Evolutionary conservation across 64 coral and sea anemone genomes (phyloP).

Genomic region (Actinia tenebrosa): DNA sequence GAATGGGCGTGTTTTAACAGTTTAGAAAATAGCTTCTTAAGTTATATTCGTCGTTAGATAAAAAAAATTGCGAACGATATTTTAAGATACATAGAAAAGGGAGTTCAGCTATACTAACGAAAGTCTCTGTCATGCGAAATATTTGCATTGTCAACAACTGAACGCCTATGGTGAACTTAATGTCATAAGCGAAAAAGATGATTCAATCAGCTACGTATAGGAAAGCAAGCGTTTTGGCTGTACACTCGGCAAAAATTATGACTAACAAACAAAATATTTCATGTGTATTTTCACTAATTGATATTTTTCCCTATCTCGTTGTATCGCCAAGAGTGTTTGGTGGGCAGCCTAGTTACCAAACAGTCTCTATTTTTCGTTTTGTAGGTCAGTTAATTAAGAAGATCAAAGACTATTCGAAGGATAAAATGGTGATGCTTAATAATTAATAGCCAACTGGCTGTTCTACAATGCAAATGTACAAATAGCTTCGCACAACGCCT

Average conservation of each 20-base stretch:
- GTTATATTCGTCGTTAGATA: background rate
- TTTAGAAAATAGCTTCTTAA: background rate
- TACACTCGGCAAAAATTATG: background rate
- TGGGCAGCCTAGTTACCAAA: slow-evolving; percentile 16
- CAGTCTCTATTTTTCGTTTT: slow-evolving; percentile 22
- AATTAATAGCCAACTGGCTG: slow-evolving; percentile 15
- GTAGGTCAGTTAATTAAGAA: slow-evolving; percentile 12
- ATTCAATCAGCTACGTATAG: background rate
- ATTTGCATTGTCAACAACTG: background rate
- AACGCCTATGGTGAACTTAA: background rate
- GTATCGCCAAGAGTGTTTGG: slow-evolving; percentile 4
- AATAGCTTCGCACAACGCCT: slow-evolving; percentile 16
- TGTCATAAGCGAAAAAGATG: background rate
- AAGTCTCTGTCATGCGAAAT: background rate
- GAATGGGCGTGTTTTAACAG: background rate
- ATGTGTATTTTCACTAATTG: background rate
- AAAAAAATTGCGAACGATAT: background rate
- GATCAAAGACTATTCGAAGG: slow-evolving; percentile 23
- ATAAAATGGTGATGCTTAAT: slow-evolving; percentile 18
- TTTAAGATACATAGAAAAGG: background rate
- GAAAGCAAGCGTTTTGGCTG: background rate
- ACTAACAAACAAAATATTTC: background rate
- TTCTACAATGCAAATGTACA: slow-evolving; percentile 21
- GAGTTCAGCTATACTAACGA: background rate
- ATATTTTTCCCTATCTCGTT: background rate